Base-by-base conservation (phyloP, 1,140 invertebrate species). In the Brachionus koreanus region DNA sequence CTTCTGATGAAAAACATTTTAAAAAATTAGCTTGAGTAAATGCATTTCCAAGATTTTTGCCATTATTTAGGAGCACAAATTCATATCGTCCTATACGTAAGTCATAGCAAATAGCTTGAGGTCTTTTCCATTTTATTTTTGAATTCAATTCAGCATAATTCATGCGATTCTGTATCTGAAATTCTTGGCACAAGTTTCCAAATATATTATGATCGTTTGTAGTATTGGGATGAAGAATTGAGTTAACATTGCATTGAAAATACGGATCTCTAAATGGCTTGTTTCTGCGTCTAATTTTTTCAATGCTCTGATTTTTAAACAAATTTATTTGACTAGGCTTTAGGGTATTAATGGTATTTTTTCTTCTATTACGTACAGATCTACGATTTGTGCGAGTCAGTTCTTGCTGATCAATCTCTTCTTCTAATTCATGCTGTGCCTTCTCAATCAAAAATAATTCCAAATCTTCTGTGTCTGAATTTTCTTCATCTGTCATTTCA, bases 31-130 rank as follows among this genome's bases (percentile, higher is more conserved):
- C 37, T 19, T 39, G 10, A 0, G 49, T 29, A 42, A 43, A 61
- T 39, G 16, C 2, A 19, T 16, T 33, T 61, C 33, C 29, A 10
- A 57, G 57, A 37, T 33, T 12, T 19, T 25, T 23, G 3, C 76
- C 76, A 10, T 7, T 61, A 61, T 16, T 13, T n/a, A 35, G 46
- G 0, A 79, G 12, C 3, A 79, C 76, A 65, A 79, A 79, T 42
- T 79, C 76, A 10, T 35, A 19, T 6, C 49, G 4, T 25, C 39
- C 39, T n/a, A n/a, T 25, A 5, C 69, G 16, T 1, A 23, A 25
- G 43, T 74, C 19, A 46, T 74, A 74, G 25, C 39, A 74, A 74
- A 74, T 74, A 46, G 69, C 69, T 39, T 74, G 69, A 9, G 69
- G 39, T 74, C 42, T 74, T 74, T 74, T 74, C 69, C 69, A 74